Conservation (phyloP, 2,888 invertebrate genomes). For the Branchellion lobata region DNA sequence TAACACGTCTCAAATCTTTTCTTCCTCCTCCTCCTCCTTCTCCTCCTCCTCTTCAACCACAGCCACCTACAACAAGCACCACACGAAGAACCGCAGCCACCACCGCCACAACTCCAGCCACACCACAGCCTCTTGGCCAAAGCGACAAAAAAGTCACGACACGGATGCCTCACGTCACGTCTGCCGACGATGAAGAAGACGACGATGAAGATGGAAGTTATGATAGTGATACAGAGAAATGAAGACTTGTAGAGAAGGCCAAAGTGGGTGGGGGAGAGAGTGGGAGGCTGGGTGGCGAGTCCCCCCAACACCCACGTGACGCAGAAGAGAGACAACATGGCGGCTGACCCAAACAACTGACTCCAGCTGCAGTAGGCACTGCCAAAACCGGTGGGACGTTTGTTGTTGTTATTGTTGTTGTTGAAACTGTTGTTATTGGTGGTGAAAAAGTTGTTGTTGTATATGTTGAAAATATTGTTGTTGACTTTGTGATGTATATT, state of each 20-base stretch:
- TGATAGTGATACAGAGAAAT: conserved; percentile 12
- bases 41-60: no score
- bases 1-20: no score
- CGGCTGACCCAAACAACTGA: conserved; percentile 25
- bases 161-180: conserved; percentile 4
- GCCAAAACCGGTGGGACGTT: conserved; percentile 14
- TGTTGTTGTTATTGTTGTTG: neutral
- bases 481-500: neutral
- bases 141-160: neutral
- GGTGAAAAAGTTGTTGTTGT: conserved; percentile 15
- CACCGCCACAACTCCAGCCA: neutral
- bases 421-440: neutral
- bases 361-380: conserved; percentile 10
- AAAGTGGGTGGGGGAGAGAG: neutral
- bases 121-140: neutral
- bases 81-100: neutral
- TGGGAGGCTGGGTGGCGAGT: neutral
- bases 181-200: conserved; percentile 30
- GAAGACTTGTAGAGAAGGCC: neutral
- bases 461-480: neutral
- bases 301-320: conserved; percentile 12
- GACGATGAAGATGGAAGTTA: conserved; percentile 16
- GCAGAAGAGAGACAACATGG: conserved; percentile 5
- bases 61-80: no score
- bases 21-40: no score